Evolutionary conservation across 1,140 invertebrate species (phyloP).

Genomic region (Drepana arcuata): DNA sequence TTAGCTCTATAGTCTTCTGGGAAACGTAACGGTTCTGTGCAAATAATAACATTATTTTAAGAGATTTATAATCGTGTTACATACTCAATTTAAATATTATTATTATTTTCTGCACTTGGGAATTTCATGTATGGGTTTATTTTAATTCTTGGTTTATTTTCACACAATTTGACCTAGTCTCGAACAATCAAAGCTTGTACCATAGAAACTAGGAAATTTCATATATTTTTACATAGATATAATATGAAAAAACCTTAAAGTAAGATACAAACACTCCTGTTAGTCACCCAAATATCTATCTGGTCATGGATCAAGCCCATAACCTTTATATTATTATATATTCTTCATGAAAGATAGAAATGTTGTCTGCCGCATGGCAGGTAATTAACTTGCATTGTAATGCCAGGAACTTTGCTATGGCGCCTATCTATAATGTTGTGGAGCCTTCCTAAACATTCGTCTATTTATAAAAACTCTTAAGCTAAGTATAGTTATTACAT

Average conservation of each 20-base stretch:
- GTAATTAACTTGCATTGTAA: background rate
- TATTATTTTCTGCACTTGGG: background rate
- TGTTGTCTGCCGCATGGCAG: no score
- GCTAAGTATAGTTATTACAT: no score
- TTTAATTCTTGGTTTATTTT: no score
- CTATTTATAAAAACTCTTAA: no score
- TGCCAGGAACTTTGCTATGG: background rate
- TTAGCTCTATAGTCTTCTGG: slow-evolving; percentile 40
- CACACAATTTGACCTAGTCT: background rate
- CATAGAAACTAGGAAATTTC: background rate
- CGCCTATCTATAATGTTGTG: background rate
- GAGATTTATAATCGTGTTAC: background rate
- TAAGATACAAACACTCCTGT: no score
- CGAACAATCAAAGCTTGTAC: background rate
- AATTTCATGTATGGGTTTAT: background rate
- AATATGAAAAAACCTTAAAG: background rate
- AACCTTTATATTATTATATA: no score
- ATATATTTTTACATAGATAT: background rate
- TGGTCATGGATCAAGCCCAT: no score
- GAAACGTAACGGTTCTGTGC: slow-evolving; percentile 48
- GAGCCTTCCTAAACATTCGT: background rate
- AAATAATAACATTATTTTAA: background rate
- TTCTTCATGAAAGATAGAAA: no score
- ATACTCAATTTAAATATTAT: background rate
- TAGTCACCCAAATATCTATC: no score